Evolutionary conservation across 2,797 vertebrate genomes (phyloP), one percentile per base, ranked within the genome.

Genomic region (Lagodon rhomboides): DNA sequence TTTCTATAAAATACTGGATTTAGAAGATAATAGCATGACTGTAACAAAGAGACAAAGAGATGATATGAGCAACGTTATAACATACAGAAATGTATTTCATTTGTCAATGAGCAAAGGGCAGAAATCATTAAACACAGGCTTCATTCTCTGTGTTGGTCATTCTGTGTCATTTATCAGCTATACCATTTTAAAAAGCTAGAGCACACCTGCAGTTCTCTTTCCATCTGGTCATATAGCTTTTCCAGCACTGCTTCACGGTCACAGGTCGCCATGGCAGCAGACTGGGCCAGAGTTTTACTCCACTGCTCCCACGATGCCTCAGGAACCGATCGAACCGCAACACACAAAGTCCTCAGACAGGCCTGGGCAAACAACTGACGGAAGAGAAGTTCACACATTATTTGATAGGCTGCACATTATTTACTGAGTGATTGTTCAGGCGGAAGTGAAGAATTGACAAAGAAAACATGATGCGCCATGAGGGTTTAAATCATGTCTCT

Each of bases 271-370:
- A 95, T 56, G 50, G 88, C 73, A 62, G 90, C 85, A 43, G 96
- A 95, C 66, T 91, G 76, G 0, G 22, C 71, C 77, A 97, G 92
- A 73, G 87, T 92, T 34, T 79, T 92, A 59, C 88, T 95, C 98
- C 98, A 99, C 18, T 82, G 25, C 0, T 75, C 47, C 80, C 96
- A 99, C 0, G 72, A 87, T 0, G 67, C 87, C 90, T 97, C 94
- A 0, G 92, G 87, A 83, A 99, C 96, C 27, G 93, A 93, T 91
- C 95, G 97, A 90, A 94, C 96, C 12, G 97, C 97, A 91, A 98
- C 55, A 83, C 98, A 99, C 80, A 99, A 91, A 0, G 98, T 99
- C 91, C 98, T 93, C 82, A 99, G 91, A 11, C 96, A 97, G 90
- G 97, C 92, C 84, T 95, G 89, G 0, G 97, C 95, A 68, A 99